Base-by-base conservation (phyloP, 1,140 invertebrate genomes). In the Chelonus insularis region DNA sequence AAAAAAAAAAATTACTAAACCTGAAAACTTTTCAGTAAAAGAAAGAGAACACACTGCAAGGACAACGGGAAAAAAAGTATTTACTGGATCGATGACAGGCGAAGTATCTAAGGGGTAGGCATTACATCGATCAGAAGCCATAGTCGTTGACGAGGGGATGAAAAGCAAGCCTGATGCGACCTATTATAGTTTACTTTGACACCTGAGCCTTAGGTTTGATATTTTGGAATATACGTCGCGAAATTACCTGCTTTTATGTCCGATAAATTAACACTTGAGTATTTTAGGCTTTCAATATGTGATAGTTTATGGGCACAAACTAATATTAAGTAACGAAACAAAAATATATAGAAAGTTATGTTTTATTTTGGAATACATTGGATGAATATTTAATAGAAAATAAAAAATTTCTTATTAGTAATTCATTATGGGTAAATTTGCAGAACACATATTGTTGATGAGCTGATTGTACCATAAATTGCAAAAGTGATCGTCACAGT, bases 71-170 rank as follows among this genome's bases (percentile, higher is more conserved):
- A 68, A 68, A 68, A 57, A 25, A 18, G 29, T 52, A 52, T 6
- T 52, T 52, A 34, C 14, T 12, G 14, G 50, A 52, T 52, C 25
- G 50, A 48, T 36, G 39, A n/a, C 39, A 50, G 66, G 68, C 65
- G 69, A 66, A 66, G 65, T 66, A 68, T 60, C 57, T 32, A 59
- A 54, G 66, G 63, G 60, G 67, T 66, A 68, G 69, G 72, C 74
- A 76, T 78, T 76, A 76, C 72, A 78, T 79, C 72, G 75, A 80
- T 78, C 76, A 80, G 68, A 62, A 52, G 29, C 4, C 76, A 72
- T 37, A 36, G 47, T 12, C 21, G 32, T 34, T 11, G 32, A 39
- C 36, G 36, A 45, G 23, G 57, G 47, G 37, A 39, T 18, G 45
- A 43, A 52, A 54, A 25, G 37, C 25, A 52, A 4, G 32, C 12